These are phyloP conservation scores for Ethmia dodecea DNA, from an alignment of 2,888 invertebrate species.

Conservation along the genomic window DNA sequence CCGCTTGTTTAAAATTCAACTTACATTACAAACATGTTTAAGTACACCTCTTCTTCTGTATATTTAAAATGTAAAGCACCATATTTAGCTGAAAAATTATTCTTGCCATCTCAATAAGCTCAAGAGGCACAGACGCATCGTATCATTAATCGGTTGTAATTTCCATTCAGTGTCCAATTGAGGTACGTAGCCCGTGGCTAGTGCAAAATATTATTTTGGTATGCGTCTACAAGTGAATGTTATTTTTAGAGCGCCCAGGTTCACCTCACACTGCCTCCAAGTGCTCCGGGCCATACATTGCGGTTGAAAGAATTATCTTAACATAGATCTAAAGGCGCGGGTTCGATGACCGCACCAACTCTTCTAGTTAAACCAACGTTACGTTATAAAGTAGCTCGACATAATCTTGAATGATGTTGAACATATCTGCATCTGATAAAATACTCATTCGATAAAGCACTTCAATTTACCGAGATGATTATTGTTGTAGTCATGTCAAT, in stretches of 20 bases:
- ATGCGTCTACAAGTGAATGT: slow-evolving; percentile 14
- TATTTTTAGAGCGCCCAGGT: slow-evolving; percentile 12
- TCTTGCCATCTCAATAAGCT: too few species aligned
- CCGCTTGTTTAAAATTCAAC: neutral
- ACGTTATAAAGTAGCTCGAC: slow-evolving; percentile 31
- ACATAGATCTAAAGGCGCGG: slow-evolving; percentile 57
- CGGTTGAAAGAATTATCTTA: slow-evolving; percentile 70
- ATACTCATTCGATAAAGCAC: too few species aligned
- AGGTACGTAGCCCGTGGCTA: slow-evolving; percentile 1
- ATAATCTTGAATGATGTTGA: too few species aligned
- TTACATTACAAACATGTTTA: slow-evolving; percentile 1
- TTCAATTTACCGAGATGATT: too few species aligned
- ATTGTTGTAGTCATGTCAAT: too few species aligned
- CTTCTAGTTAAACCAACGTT: slow-evolving; percentile 35
- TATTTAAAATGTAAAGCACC: too few species aligned
- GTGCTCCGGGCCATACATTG: slow-evolving; percentile 56
- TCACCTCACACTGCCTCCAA: slow-evolving; percentile 34
- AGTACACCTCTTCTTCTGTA: too few species aligned
- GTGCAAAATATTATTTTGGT: slow-evolving; percentile 13
- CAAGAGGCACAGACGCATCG: too few species aligned
- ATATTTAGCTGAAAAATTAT: too few species aligned
- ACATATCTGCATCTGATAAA: too few species aligned
- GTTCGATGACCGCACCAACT: slow-evolving; percentile 55
- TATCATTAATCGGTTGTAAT: slow-evolving; percentile 5
- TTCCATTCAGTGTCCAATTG: slow-evolving; percentile 1